Conservation (phyloP, 1,140 invertebrate species). For the Microplitis demolitor region DNA sequence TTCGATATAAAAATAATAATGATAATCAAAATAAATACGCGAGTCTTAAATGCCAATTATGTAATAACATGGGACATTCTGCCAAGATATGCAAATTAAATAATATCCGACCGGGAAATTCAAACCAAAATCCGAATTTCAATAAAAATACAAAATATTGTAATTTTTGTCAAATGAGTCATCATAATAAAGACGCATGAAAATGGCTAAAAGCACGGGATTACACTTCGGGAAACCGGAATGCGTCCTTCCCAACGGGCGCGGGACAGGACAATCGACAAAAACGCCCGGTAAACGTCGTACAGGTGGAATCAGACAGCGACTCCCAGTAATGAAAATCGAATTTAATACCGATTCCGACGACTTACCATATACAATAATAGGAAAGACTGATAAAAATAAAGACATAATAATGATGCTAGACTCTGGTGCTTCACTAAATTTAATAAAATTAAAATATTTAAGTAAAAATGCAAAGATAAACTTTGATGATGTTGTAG, state of each 20-base stretch:
- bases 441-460: conserved; percentile 7
- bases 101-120: too few species aligned
- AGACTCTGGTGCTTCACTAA: background rate
- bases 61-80: too few species aligned
- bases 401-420: background rate
- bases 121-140: background rate
- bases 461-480: background rate
- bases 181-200: background rate
- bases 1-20: too few species aligned
- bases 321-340: background rate
- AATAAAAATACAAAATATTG: background rate
- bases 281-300: too few species aligned
- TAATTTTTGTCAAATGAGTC: background rate
- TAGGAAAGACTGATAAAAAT: background rate
- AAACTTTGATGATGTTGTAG: background rate
- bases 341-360: background rate
- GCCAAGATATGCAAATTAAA: too few species aligned
- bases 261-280: too few species aligned
- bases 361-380: background rate
- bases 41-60: too few species aligned
- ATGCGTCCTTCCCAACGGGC: too few species aligned
- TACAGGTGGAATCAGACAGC: too few species aligned
- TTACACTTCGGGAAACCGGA: too few species aligned
- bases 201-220: too few species aligned
- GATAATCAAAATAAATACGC: too few species aligned